Conservation (phyloP, 2,113 vertebrate genomes). For the Pelusios castaneus region DNA sequence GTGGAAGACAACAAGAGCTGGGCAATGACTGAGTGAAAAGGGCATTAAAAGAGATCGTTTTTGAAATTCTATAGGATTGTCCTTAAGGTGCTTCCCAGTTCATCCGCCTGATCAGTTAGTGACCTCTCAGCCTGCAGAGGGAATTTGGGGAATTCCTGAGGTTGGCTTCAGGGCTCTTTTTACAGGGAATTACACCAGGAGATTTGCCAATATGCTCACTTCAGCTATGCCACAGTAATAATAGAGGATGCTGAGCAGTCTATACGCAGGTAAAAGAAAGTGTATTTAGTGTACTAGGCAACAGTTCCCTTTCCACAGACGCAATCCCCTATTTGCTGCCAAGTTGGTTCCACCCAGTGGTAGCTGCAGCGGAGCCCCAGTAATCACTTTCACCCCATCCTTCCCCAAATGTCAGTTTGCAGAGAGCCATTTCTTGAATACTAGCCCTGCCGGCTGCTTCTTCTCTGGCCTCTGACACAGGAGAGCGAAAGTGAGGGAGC, state of each 20-base stretch:
- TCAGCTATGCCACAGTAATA: too few species aligned
- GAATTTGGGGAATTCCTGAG: not conserved
- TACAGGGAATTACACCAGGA: not conserved
- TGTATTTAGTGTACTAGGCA: too few species aligned
- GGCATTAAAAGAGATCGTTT: slow-evolving; percentile 42
- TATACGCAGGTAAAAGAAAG: too few species aligned
- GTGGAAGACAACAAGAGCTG: slow-evolving; percentile 63
- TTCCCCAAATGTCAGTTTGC: not conserved
- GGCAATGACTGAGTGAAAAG: slow-evolving; percentile 26
- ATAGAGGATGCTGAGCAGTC: too few species aligned
- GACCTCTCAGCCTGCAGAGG: not conserved
- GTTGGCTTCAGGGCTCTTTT: not conserved
- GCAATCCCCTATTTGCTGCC: not conserved
- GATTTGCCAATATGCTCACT: not conserved
- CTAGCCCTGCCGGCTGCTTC: not conserved
- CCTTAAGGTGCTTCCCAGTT: slow-evolving; percentile 52
- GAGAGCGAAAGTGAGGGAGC: not conserved
- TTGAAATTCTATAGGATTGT: slow-evolving; percentile 54
- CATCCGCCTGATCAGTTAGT: not conserved
- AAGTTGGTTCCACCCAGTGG: not conserved
- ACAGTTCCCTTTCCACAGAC: not conserved
- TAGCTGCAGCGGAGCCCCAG: not conserved
- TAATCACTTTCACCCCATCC: not conserved
- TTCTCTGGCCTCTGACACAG: not conserved
- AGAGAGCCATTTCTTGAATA: not conserved